Evolutionary conservation across 1,140 invertebrate genomes (phyloP), one percentile per base, ranked within the genome.

Genomic region (Caerostris extrusa): DNA sequence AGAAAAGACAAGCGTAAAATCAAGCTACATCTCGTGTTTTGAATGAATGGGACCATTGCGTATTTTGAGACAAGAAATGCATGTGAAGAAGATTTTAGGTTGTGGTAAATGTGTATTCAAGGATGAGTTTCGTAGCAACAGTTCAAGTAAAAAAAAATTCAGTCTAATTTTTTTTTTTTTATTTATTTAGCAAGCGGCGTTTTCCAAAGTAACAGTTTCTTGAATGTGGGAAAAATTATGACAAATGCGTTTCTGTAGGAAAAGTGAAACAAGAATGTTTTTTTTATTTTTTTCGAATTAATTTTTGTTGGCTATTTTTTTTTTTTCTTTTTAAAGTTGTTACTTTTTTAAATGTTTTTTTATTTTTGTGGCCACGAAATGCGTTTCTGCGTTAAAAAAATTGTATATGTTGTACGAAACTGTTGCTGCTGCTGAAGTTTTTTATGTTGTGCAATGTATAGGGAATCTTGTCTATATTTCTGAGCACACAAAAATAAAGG

Each of bases 1-100:
- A 3, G n/a, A 85, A 85, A 57, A 85, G 83, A 85, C 83, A 85
- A 34, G 83, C 83, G 83, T 85, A 57, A 85, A 34, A 60, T 85
- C 57, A 19, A 7, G n/a, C 83, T 10, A n/a, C n/a, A 56, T 60
- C 34, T 10, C 34, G 71, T 50, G 71, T 77, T 7, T 50, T 77
- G 71, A 53, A 77, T 77, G 71, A 77, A 77, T 50, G 17, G 61
- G 17, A 12, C 12, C 34, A 50, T 77, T 12, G 10, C 3, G 34
- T 5, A 50, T 77, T 50, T 77, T 19, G 10, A 19, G 53, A 10
- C 12, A 77, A 34, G 71, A 34, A 53, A 77, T 77, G 61, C n/a
- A 67, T 67, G 10, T 4, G 71, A 53, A 53, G 71, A 53, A 50
- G 34, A 77, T 53, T 50, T 77, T 34, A 10, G 61, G 19, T 53